phyloP scores from a whole-genome alignment of 1,140 invertebrate genomes.

The Drosophila paulistorum region DNA sequence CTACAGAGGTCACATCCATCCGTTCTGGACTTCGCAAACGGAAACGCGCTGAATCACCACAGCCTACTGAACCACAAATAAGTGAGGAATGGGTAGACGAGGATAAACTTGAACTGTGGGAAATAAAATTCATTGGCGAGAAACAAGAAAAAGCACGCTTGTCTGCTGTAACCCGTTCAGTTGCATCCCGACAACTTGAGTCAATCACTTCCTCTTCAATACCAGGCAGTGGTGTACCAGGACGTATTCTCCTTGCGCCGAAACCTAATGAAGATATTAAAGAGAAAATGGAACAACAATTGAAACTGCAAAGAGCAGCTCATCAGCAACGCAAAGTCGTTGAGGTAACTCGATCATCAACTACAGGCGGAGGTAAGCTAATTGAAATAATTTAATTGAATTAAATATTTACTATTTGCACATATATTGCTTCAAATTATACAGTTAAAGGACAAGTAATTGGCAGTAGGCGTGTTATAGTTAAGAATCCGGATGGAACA shows the following conservation, averaged over 20 bases:
- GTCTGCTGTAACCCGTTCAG: slow-evolving; percentile 88
- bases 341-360: slow-evolving; percentile 48
- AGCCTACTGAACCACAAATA: slow-evolving; percentile 94
- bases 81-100: slow-evolving; percentile 98
- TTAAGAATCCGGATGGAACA: slow-evolving; percentile 91
- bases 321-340: slow-evolving; percentile 90
- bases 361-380: slow-evolving; percentile 51
- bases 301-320: slow-evolving; percentile 92
- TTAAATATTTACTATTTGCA: neutral
- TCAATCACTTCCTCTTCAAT: slow-evolving; percentile 30
- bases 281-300: slow-evolving; percentile 95
- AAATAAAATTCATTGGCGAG: slow-evolving; percentile 97
- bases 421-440: neutral
- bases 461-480: slow-evolving; percentile 86
- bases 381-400: neutral
- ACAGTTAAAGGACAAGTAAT: slow-evolving; percentile 74
- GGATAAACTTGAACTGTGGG: slow-evolving; percentile 97
- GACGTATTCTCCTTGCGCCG: slow-evolving; percentile 67
- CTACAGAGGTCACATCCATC: slow-evolving; percentile 94
- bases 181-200: slow-evolving; percentile 81
- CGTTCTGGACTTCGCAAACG: slow-evolving; percentile 95
- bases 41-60: slow-evolving; percentile 94
- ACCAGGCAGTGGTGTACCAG: slow-evolving; percentile 35
- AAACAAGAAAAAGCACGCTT: slow-evolving; percentile 88
- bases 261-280: slow-evolving; percentile 89